Conservation (phyloP, 2,113 vertebrate species). For the Poeciliopsis occidentalis region DNA sequence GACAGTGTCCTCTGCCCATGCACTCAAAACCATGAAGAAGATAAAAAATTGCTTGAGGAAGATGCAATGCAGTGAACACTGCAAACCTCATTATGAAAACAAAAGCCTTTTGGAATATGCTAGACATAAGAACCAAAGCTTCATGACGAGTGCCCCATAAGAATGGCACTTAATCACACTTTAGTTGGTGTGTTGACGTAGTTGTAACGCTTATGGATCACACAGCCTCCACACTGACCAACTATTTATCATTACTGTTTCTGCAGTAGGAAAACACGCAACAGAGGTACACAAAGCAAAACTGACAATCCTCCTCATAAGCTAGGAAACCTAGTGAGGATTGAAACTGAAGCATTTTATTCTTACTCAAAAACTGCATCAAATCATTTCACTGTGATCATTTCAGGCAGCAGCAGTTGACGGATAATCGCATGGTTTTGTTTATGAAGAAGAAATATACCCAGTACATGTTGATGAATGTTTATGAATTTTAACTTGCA, state of each 20-base stretch:
- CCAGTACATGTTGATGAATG: not conserved
- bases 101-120: conserved; percentile 34
- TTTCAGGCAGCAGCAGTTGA: not conserved
- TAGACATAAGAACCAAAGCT: conserved; percentile 17
- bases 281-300: conserved; percentile 10
- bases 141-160: conserved; percentile 47
- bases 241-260: conserved; percentile 50
- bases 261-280: conserved; percentile 27
- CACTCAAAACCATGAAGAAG: too few species aligned
- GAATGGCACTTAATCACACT: conserved; percentile 57
- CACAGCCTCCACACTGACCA: conserved; percentile 48
- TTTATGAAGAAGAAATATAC: not conserved
- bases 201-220: conserved; percentile 56
- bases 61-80: not conserved
- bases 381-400: not conserved
- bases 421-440: not conserved
- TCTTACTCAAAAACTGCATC: not conserved
- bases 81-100: conserved; percentile 9
- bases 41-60: not conserved
- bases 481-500: not conserved
- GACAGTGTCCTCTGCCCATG: too few species aligned
- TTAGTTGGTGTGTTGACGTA: conserved; percentile 46
- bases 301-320: not conserved
- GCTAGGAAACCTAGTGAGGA: not conserved
- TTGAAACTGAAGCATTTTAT: not conserved